Percentiles rank a stretch among this genome's conserved stretches.
Evolutionary conservation across 2,888 invertebrate genomes (phyloP).

Genomic region (Palloptera scutellata): DNA sequence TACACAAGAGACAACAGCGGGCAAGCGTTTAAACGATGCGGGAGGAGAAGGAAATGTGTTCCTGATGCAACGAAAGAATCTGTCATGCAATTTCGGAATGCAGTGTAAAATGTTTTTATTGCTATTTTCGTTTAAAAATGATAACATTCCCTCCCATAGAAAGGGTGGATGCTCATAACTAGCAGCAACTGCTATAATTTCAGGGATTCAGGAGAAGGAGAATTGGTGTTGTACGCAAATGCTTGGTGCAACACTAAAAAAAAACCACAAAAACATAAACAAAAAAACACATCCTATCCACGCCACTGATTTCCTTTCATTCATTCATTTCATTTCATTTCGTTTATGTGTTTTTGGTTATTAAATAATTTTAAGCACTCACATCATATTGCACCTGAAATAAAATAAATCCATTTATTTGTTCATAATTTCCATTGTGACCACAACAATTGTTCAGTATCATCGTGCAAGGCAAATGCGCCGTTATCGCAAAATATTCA

Average conservation of each 20-base stretch:
- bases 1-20: neutral
- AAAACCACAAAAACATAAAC: neutral
- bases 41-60: neutral
- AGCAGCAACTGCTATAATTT: too few relatives aligned
- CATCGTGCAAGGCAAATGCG: neutral
- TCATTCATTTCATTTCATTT: neutral
- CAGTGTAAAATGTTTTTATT: too few relatives aligned
- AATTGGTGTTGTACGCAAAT: too few relatives aligned
- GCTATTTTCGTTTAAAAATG: neutral
- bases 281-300: neutral
- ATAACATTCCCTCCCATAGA: too few relatives aligned
- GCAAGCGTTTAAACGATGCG: slow-evolving; percentile 1
- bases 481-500: neutral
- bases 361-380: slow-evolving; percentile 17
- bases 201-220: too few relatives aligned
- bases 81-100: neutral
- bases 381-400: slow-evolving; percentile 19
- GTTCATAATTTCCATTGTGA: slow-evolving; percentile 37
- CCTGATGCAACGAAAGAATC: slow-evolving; percentile 1
- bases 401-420: slow-evolving; percentile 39
- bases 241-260: too few relatives aligned
- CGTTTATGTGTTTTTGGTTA: slow-evolving; percentile 5
- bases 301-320: neutral
- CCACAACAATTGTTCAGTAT: slow-evolving; percentile 25
- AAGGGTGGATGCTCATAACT: too few relatives aligned